Conservation (phyloP, 2,113 vertebrate genomes). For the Pseudorasbora parva region DNA sequence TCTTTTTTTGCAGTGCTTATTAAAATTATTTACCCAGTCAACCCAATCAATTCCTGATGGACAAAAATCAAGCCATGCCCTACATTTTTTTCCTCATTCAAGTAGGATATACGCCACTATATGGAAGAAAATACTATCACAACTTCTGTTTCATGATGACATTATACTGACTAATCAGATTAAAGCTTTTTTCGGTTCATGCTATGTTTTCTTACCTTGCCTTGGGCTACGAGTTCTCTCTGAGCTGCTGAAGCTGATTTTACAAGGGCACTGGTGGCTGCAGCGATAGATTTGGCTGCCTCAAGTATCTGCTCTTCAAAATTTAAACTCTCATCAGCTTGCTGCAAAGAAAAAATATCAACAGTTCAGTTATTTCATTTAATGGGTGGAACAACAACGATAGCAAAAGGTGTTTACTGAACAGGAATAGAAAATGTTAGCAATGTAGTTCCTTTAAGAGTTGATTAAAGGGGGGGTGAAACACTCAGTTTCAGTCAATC, state of each 20-base stretch:
- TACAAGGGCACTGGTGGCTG: constrained; percentile 95
- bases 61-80: no score
- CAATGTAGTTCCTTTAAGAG: neutral
- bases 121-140: no score
- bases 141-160: no score
- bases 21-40: no score
- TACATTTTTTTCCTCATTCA: no score
- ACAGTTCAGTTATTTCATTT: neutral
- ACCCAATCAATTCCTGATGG: no score
- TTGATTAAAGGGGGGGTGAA: no score
- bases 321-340: constrained; percentile 96
- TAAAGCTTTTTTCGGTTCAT: neutral
- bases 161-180: neutral
- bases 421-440: neutral
- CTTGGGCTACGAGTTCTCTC: constrained; percentile 96
- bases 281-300: constrained; percentile 97
- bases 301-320: constrained; percentile 99
- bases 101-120: no score
- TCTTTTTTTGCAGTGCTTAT: no score
- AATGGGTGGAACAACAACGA: no score
- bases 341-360: constrained; percentile 73
- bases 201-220: constrained; percentile 84
- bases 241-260: constrained; percentile 99
- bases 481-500: no score
- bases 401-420: no score